These are phyloP conservation scores for Netelia inedita DNA, from an alignment of 2,888 invertebrate species.

Conservation along the genomic window DNA sequence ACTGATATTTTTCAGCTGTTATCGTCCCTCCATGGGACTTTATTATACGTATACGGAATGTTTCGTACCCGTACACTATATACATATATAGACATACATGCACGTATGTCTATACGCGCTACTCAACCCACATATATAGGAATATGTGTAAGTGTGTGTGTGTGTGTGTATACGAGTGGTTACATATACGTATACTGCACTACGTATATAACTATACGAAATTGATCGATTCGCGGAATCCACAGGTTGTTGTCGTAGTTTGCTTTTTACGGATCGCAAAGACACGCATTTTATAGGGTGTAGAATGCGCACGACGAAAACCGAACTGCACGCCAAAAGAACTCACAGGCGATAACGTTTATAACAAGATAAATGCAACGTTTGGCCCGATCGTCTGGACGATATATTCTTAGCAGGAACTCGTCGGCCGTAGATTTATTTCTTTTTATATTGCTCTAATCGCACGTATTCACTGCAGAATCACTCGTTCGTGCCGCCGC, in stretches of 20 bases:
- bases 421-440: not conserved
- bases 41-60: conserved; percentile 59
- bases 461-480: not conserved
- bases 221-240: conserved; percentile 53
- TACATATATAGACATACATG: conserved; percentile 37
- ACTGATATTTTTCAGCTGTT: not conserved
- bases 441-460: not conserved
- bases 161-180: conserved; percentile 59
- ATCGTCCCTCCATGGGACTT: conserved; percentile 12
- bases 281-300: conserved; percentile 43
- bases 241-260: conserved; percentile 52
- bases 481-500: not conserved
- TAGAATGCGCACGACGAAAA: conserved; percentile 20
- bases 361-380: conserved; percentile 15
- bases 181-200: conserved; percentile 52
- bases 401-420: not conserved
- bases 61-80: conserved; percentile 53
- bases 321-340: conserved; percentile 5
- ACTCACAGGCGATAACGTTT: conserved; percentile 4
- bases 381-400: conserved; percentile 9
- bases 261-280: conserved; percentile 43
- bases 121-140: no score
- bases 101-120: not conserved
- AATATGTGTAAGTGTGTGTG: not conserved
- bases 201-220: conserved; percentile 40